Base-by-base conservation (phyloP, 2,113 vertebrate genomes). In the Neotragus moschatus region DNA sequence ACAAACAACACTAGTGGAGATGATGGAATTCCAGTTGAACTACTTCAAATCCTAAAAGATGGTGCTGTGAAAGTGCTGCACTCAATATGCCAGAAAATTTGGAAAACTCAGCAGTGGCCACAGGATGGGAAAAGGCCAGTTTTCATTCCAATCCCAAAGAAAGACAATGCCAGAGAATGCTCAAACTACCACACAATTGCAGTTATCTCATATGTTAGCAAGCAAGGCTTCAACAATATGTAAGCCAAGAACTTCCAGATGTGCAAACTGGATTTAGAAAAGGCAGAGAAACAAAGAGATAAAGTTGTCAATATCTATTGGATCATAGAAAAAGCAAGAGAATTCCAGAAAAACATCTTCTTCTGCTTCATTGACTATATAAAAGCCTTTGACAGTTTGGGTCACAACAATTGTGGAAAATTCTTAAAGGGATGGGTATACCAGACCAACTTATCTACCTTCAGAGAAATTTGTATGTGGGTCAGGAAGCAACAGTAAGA, bases 341-440 rank as follows among this genome's bases (percentile, higher is more conserved):
- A 70, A 23, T 23, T 36, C 5, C n/a, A 36, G n/a, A 6, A 70
- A 70, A 70, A 23, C 0, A 70, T 36, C 9, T 36, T 66, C 30
- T n/a, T 36, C n/a, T 70, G 17, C 63, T 23, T 70, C 19, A 36
- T 11, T 36, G 66, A 36, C 66, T 70, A 23, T 19, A 36, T 12
- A n/a, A 70, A 70, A 36, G 33, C 9, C 19, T 36, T 36, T 36
- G n/a, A 23, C 0, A 1, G 19, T 23, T 9, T 36, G 66, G 5
- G 12, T 36, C 66, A 36, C 66, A 63, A 63, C 30, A 70, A 21
- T n/a, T 70, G n/a, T 70, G 66, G 66, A 70, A 36, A 36, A 36
- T 36, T 36, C n/a, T 70, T 70, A 23, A 36, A 70, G 4, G 63
- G 33, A 21, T 36, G 33, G 17, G 19, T 36, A 70, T 70, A 70